Base-by-base conservation (phyloP, 2,797 vertebrate genomes). In the Poeciliopsis gracilis region DNA sequence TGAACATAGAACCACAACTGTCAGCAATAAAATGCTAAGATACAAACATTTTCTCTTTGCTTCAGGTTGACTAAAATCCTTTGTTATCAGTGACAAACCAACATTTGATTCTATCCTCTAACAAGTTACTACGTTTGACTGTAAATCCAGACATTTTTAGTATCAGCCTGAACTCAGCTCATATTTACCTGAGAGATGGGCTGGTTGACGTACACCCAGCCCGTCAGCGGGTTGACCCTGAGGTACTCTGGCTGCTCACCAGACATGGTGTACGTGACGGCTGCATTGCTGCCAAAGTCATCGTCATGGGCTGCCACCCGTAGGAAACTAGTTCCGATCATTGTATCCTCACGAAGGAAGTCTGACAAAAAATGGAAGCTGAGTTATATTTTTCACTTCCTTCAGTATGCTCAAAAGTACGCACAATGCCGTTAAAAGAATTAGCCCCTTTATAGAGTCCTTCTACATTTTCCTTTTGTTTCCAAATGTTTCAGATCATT, bases 201-300 rank as follows among this genome's bases (percentile, higher is more conserved):
- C 36, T 97, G 96, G 91, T 96, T 97, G 77, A 98, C 97, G 38
- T 94, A 98, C 77, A 98, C 95, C 97, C 97, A 98, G 80, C 97
- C 97, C 0, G 96, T 97, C 72, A 95, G 82, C 0, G 96, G 96
- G 92, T 97, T 97, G 78, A 98, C 96, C 38, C 96, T 91, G 15
- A 98, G 96, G 90, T 97, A 96, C 83, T 96, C 94, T 0, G 95
- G 95, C 83, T 96, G 95, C 67, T 97, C 96, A 18, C 79, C 89
- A 12, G 95, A 95, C 91, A 97, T 95, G 0, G 95, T 97, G 88
- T 98, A 98, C 0, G 90, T 93, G 88, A 98, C 77, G 47, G 95
- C 95, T 33, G 97, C 96, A 18, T 97, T 97, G 78, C 95, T 96
- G 86, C 97, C 93, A 69, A 96, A 97, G 92, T 97, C 97, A 79